phyloP scores from a whole-genome alignment of 2,113 vertebrate genomes.

The Pterocles burchelli region DNA sequence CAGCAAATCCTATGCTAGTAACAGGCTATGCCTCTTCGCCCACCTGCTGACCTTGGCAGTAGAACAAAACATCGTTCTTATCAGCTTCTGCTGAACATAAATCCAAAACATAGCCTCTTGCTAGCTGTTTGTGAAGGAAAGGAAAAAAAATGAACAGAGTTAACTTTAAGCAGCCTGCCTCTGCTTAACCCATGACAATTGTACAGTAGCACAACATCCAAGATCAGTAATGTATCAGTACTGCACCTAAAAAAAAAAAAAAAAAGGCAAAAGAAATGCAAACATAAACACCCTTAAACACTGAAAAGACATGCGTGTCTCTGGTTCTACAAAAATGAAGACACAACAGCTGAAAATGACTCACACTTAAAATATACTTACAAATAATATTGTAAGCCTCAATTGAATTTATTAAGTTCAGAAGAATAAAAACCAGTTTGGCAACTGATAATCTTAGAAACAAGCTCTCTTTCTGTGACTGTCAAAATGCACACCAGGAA shows the following conservation, averaged over 20 bases:
- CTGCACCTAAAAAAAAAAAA: neutral
- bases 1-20: no score
- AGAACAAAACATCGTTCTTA: no score
- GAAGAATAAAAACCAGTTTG: neutral
- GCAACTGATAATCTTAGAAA: conserved; percentile 1
- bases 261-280: neutral
- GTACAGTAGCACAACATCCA: neutral
- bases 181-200: no score
- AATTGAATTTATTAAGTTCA: neutral
- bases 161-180: no score
- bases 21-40: no score
- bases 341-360: neutral
- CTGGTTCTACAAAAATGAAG: neutral
- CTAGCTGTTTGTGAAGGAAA: no score
- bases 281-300: neutral
- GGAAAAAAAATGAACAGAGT: no score
- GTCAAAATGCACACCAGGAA: conserved; percentile 18
- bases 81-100: no score
- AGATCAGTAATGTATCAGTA: neutral
- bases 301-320: neutral
- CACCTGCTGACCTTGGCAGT: no score
- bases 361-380: neutral
- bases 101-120: no score
- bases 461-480: neutral
- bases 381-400: neutral